Base-by-base conservation (phyloP, 2,888 invertebrate species). In the Xanthia icteritia region DNA sequence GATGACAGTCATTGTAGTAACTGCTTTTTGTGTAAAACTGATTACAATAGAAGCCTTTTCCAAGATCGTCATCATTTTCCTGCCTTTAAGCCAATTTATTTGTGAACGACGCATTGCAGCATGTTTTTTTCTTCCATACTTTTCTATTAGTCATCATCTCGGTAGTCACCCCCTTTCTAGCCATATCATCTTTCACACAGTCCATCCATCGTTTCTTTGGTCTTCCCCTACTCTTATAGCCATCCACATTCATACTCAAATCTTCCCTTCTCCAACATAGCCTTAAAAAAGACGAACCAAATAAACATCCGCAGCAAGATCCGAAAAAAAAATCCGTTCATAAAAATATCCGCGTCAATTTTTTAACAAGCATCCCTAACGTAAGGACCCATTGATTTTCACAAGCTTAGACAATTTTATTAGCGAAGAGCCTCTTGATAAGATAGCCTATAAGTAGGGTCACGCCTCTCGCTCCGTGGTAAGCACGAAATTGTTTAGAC, bases 341-440 rank as follows among this genome's bases (percentile, higher is more conserved):
- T 39, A 17, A 69, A 68, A 48, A 77, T 70, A 77, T 77, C 76
- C 36, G 36, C 45, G 3, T 42, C 66, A 48, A 68, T 70, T 74
- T 67, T 67, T 27, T 5, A 66, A 36, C 51, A 61, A 67, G 60
- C 79, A 66, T 36, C 85, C 74, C 79, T 77, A 69, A 11, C 20
- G 27, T 71, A 42, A 79, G 79, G 79, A 63, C 6, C 70, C 87
- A 86, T 87, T 87, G 87, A 84, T 87, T 87, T 85, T 80, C 86
- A 87, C 79, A 84, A 81, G 87, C 84, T 86, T 82, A 80, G 84
- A 72, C 86, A 87, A 86, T 87, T 87, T 87, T 76, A 86, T 69
- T 82, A 72, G 67, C 42, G 51, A 69, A 81, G 86, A 72, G 23
- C 74, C 79, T 65, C 86, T 84, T 72, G 82, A 82, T 86, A 85